phyloP scores from a whole-genome alignment of 2,888 invertebrate genomes.

The Drosophila yooni region DNA sequence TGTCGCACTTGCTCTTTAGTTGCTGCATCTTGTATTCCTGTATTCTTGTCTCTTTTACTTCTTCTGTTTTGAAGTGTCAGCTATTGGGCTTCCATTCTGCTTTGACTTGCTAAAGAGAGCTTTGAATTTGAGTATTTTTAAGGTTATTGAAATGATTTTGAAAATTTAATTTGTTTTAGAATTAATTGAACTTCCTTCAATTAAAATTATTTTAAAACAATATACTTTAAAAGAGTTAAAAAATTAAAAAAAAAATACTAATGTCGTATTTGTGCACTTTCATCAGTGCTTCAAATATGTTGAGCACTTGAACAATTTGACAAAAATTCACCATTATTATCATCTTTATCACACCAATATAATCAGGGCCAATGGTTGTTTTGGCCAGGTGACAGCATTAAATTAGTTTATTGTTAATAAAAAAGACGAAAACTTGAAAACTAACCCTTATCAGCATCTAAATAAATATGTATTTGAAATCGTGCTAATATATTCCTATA shows the following conservation, averaged over 20 bases:
- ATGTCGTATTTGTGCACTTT: background rate
- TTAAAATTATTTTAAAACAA: too few relatives aligned
- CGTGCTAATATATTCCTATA: background rate
- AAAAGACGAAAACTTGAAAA: background rate
- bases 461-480: background rate
- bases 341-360: background rate
- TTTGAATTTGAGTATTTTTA: background rate
- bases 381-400: constrained; percentile 24
- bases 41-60: background rate
- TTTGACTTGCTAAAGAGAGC: background rate
- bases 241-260: too few relatives aligned
- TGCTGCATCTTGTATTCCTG: background rate
- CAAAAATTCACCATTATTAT: background rate
- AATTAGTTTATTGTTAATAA: constrained; percentile 1
- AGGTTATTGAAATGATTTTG: background rate
- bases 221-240: too few relatives aligned
- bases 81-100: constrained; percentile 13
- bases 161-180: background rate
- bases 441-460: constrained; percentile 10
- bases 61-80: constrained; percentile 2
- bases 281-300: background rate
- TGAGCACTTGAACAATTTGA: background rate
- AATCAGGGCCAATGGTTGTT: constrained; percentile 7
- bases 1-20: constrained; percentile 32
- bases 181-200: background rate